Evolutionary conservation across 2,797 vertebrate species (phyloP).

Genomic region (Lacerta viridis): DNA sequence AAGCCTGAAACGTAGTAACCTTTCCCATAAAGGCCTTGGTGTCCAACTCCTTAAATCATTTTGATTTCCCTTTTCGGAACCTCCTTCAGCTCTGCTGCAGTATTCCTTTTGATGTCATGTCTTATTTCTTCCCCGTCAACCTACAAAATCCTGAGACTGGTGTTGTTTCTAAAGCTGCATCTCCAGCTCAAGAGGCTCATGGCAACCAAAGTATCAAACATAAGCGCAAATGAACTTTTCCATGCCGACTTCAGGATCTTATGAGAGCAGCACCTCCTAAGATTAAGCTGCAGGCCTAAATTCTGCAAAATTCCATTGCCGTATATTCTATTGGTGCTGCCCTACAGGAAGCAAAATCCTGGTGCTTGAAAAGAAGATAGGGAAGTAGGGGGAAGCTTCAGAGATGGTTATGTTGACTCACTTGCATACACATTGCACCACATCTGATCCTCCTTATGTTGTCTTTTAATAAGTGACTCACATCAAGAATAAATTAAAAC

Average conservation of each 20-base stretch:
- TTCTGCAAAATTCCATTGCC: not conserved
- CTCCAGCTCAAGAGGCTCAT: not conserved
- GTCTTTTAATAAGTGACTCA: not conserved
- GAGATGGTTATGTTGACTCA: not conserved
- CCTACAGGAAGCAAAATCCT: not conserved
- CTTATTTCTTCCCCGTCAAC: not conserved
- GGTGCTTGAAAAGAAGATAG: not conserved
- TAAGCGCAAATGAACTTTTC: not conserved
- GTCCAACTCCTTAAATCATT: too few relatives aligned
- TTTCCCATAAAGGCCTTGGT: too few relatives aligned
- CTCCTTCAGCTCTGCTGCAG: too few relatives aligned
- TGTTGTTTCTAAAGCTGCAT: too few relatives aligned
- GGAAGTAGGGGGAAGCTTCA: not conserved
- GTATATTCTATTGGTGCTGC: not conserved
- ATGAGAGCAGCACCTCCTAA: not conserved
- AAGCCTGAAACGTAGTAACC: too few relatives aligned
- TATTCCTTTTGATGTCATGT: not conserved
- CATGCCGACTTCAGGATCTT: not conserved
- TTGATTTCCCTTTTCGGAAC: too few relatives aligned
- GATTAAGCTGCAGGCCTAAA: not conserved
- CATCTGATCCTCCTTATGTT: not conserved
- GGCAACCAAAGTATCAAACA: not conserved
- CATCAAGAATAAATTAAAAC: not conserved
- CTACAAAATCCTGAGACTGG: too few relatives aligned
- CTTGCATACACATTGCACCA: not conserved